phyloP scores from a whole-genome alignment of 2,113 vertebrate genomes.

The Equus przewalskii region DNA sequence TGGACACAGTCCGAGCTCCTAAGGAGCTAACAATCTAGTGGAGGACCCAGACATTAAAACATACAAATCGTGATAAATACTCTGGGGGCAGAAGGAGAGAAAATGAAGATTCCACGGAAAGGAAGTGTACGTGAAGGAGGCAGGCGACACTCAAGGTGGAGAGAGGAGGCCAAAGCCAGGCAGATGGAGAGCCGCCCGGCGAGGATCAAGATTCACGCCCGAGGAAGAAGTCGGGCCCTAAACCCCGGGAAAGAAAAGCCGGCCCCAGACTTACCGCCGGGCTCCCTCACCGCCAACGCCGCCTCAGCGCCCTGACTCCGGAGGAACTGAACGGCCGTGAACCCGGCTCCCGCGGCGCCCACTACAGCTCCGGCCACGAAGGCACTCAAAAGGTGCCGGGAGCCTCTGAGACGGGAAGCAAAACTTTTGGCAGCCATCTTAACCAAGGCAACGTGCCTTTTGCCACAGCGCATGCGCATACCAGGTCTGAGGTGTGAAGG shows the following conservation, averaged over 20 bases:
- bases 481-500: accelerated
- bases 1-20: not conserved
- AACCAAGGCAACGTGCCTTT: accelerated
- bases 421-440: slow-evolving; percentile 69
- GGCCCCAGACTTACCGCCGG: slow-evolving; percentile 76
- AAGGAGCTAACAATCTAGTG: not conserved
- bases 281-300: not conserved
- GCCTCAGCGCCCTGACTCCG: slow-evolving; percentile 64
- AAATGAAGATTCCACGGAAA: too few relatives aligned
- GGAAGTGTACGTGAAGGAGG: not conserved
- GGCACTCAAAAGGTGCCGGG: slow-evolving; percentile 78
- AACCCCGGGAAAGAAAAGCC: accelerated
- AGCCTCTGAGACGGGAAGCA: not conserved
- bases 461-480: not conserved
- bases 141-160: not conserved
- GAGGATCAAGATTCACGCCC: accelerated
- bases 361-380: slow-evolving; percentile 83
- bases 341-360: slow-evolving; percentile 75
- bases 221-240: accelerated
- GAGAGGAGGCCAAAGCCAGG: too few relatives aligned
- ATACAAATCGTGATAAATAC: accelerated
- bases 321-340: slow-evolving; percentile 76
- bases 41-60: too few relatives aligned
- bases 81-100: not conserved
- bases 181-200: accelerated